Base-by-base conservation (phyloP, 2,113 vertebrate species). In the Corynorhinus townsendii region DNA sequence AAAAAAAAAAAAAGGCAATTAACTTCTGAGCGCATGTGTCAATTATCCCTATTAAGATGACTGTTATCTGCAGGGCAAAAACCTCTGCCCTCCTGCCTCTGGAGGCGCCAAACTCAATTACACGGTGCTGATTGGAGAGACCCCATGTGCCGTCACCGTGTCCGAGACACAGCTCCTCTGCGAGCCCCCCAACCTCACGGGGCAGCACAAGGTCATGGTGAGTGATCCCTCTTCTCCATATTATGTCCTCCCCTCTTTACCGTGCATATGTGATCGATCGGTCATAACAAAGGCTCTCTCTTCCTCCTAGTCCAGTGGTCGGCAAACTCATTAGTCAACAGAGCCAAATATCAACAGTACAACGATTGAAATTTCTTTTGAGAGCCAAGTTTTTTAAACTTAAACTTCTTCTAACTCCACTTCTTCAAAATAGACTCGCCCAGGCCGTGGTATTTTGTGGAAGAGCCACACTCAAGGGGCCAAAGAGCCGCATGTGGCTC, bases 41-140 rank as follows among this genome's bases (percentile, higher is more conserved):
- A 68, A 2, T 92, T 82, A 71, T 71, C 84, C 45, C 75, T 72
- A 12, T 47, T 91, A 77, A 88, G 86, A 92, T 35, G 19, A 7
- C 81, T 75, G 1, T 88, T 98, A 83, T 97, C 98, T 90, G 95
- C 97, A 99, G 99, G 99, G 99, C 92, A 99, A 99, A 97, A 99
- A 99, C 98, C 98, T 99, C 98, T 99, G 99, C 90, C 99, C 99
- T 3, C 99, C 99, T 0, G 99, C 99, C 15, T 97, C 99, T 0
- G 99, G 99, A 93, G 99, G 99, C 80, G 99, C 99, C 66, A 99
- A 99, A 97, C 99, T 99, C 83, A 99, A 99, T 98, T 99, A 99
- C 98, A 99, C 99, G 0, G 99, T 99, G 93, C 98, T 99, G 97
- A 98, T 99, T 0, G 99, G 99, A 56, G 99, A 99, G 80, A 99